Evolutionary conservation across 2,113 vertebrate genomes (phyloP).

Genomic region (pig (Sus scrofa)): DNA sequence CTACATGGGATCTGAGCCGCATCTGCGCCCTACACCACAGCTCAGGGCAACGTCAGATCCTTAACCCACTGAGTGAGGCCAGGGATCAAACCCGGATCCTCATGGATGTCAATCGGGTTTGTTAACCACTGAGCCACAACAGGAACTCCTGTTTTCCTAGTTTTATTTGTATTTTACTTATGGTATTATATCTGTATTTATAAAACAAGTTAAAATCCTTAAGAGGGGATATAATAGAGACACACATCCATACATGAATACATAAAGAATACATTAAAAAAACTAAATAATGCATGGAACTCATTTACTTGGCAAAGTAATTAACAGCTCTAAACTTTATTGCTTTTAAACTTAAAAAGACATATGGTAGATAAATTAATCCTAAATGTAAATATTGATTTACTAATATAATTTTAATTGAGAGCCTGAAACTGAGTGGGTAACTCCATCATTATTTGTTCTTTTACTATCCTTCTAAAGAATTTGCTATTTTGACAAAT

Average conservation of each 20-base stretch:
- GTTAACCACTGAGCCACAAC: no score
- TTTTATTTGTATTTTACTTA: slow-evolving; percentile 3
- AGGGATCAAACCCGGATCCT: no score
- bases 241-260: neutral
- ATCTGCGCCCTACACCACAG: no score
- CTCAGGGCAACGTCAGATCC: no score
- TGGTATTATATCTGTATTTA: neutral
- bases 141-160: no score
- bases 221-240: neutral
- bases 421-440: neutral
- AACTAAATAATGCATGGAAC: neutral
- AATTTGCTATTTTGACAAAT: slow-evolving; percentile 68
- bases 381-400: neutral
- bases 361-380: neutral
- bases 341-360: slow-evolving; percentile 31
- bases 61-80: no score
- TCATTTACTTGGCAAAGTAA: neutral
- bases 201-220: slow-evolving; percentile 14
- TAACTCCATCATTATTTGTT: neutral
- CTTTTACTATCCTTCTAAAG: slow-evolving; percentile 55
- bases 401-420: slow-evolving; percentile 35
- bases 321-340: slow-evolving; percentile 4
- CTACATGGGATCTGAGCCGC: no score
- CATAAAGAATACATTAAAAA: neutral
- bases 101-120: no score